Conservation (phyloP, 2,888 invertebrate genomes). For the Thumatha senex region DNA sequence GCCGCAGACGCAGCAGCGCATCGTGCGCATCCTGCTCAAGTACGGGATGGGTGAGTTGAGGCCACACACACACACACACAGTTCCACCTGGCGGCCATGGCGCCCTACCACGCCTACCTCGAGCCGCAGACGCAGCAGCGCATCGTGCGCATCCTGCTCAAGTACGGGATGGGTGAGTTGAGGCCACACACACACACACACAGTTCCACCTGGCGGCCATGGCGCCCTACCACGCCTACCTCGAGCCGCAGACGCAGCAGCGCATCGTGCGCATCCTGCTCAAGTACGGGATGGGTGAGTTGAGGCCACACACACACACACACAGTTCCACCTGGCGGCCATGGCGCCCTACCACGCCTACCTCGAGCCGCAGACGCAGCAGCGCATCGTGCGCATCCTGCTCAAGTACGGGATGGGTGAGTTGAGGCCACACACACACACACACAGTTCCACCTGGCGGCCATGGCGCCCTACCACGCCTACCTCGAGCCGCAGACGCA, state of each 20-base stretch:
- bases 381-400: slow-evolving; percentile 87
- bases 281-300: slow-evolving; percentile 77
- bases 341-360: slow-evolving; percentile 93
- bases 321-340: slow-evolving; percentile 86
- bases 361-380: slow-evolving; percentile 88
- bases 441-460: slow-evolving; percentile 84
- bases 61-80: slow-evolving; percentile 50
- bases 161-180: slow-evolving; percentile 74
- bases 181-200: not conserved
- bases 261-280: slow-evolving; percentile 87
- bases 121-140: slow-evolving; percentile 88
- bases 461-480: slow-evolving; percentile 93
- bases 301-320: not conserved
- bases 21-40: slow-evolving; percentile 87
- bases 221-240: slow-evolving; percentile 92
- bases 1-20: slow-evolving; percentile 86
- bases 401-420: slow-evolving; percentile 81
- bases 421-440: slow-evolving; percentile 14
- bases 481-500: slow-evolving; percentile 88
- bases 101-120: slow-evolving; percentile 92
- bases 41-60: slow-evolving; percentile 70
- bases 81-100: slow-evolving; percentile 90
- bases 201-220: slow-evolving; percentile 88
- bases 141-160: slow-evolving; percentile 87
- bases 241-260: slow-evolving; percentile 89